Base-by-base conservation (phyloP, 2,797 vertebrate genomes). In the Carapus acus region DNA sequence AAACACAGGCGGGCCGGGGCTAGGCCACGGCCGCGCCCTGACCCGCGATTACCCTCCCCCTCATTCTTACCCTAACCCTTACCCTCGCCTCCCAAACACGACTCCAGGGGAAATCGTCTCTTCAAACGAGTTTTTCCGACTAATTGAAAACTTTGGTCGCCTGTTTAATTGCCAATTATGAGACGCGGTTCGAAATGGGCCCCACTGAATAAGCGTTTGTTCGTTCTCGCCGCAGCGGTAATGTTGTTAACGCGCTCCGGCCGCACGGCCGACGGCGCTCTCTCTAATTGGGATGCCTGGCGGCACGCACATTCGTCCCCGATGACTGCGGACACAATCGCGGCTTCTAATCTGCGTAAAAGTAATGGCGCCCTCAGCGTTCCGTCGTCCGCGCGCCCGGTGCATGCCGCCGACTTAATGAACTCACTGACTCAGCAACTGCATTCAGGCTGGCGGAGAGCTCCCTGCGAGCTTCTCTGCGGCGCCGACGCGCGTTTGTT, bases 341-440 rank as follows among this genome's bases (percentile, higher is more conserved):
- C 63, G 31, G 55, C 46, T 62, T 43, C 75, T 78, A 85, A 85
- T 86, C 83, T 80, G 77, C 55, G 62, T 50, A 45, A 78, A 67
- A 72, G 68, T 79, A 83, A 78, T 77, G 79, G 61, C 73, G 60
- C 65, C 76, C 71, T 70, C 24, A 20, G 71, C 72, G 68, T 62
- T 67, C 76, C 83, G 79, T 84, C 82, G 81, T 65, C 23, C 65
- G 45, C 59, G 65, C 67, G 57, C 64, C 75, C 69, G 69, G 69
- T 54, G 53, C 51, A 37, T 54, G 56, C 63, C 55, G 77, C 66
- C 22, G 73, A 71, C 57, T 65, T 76, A 74, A 82, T 76, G 67
- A 78, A 79, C 73, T 71, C 53, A 61, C 48, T n/a, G 1, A 14
- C 5, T 27, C 24, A 58, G 49, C 63, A 46, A 27, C 34, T 55